These are phyloP conservation scores for Xiphophorus hellerii DNA, from an alignment of 2,113 vertebrate species.

Conservation along the genomic window DNA sequence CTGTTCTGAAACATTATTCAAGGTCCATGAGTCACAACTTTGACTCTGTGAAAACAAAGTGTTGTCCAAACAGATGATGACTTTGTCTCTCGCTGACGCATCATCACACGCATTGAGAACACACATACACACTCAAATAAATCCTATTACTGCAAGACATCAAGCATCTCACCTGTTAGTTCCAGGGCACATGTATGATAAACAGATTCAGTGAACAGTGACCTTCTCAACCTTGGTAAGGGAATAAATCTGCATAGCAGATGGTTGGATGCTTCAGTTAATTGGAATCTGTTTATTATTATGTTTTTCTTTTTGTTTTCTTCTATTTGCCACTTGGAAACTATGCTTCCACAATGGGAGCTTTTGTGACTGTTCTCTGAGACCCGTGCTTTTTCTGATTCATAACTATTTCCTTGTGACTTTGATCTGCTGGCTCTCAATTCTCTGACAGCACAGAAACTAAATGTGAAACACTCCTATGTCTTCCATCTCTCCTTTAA, in stretches of 20 bases:
- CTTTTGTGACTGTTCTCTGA: slow-evolving; percentile 25
- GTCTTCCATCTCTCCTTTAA: slow-evolving; percentile 35
- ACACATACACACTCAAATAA: slow-evolving; percentile 27
- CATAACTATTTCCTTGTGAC: slow-evolving; percentile 33
- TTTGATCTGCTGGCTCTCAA: slow-evolving; percentile 53
- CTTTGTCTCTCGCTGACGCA: not conserved
- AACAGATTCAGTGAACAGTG: slow-evolving; percentile 63
- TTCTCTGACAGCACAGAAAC: slow-evolving; percentile 36
- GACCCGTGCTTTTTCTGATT: not conserved
- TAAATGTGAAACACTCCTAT: slow-evolving; percentile 39
- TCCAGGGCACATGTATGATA: slow-evolving; percentile 58
- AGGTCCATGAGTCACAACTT: slow-evolving; percentile 9
- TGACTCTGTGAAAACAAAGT: slow-evolving; percentile 31
- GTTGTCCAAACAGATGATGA: not conserved
- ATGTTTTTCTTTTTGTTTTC: slow-evolving; percentile 32
- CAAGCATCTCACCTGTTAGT: slow-evolving; percentile 67
- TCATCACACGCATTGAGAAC: not conserved
- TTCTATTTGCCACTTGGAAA: slow-evolving; percentile 12
- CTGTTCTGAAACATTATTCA: slow-evolving; percentile 13
- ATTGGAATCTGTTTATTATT: slow-evolving; percentile 52
- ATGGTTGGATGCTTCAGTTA: slow-evolving; percentile 54
- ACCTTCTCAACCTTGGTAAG: slow-evolving; percentile 42
- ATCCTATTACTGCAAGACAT: slow-evolving; percentile 66
- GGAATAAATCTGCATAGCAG: slow-evolving; percentile 38
- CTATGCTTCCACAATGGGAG: slow-evolving; percentile 12